These are phyloP conservation scores for Sebastes variabilis DNA, from an alignment of 2,797 vertebrate species.

Conservation along the genomic window DNA sequence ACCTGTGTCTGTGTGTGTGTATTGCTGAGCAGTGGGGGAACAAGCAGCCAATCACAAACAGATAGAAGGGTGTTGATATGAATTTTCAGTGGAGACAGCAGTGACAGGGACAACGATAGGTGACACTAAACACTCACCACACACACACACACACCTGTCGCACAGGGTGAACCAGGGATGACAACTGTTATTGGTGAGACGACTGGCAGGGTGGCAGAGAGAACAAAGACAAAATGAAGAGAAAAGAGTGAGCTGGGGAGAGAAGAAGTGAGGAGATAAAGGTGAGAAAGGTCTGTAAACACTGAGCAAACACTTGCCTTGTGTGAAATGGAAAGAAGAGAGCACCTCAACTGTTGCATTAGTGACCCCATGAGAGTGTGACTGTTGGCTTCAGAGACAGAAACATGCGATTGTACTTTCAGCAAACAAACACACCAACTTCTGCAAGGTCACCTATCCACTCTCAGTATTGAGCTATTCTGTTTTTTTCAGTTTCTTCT, in stretches of 20 bases:
- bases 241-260: background rate
- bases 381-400: background rate
- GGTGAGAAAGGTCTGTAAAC: constrained; percentile 41
- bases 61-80: constrained; percentile 28
- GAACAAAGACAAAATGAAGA: background rate
- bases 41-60: constrained; percentile 34
- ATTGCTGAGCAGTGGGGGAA: constrained; percentile 11
- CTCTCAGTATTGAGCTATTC: background rate
- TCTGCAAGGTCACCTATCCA: background rate
- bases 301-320: constrained; percentile 36
- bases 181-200: constrained; percentile 33
- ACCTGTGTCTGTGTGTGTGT: background rate
- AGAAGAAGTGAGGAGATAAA: background rate
- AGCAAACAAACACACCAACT: constrained; percentile 9
- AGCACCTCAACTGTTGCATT: constrained; percentile 39
- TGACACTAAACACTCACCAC: constrained; percentile 15
- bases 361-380: constrained; percentile 31
- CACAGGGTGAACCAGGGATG: constrained; percentile 3
- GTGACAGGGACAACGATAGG: constrained; percentile 28
- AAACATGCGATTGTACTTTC: background rate
- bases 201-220: constrained; percentile 2
- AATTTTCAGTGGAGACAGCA: constrained; percentile 22
- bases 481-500: background rate
- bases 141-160: constrained; percentile 7
- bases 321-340: constrained; percentile 42